These are phyloP conservation scores for Emys orbicularis DNA, from an alignment of 2,797 vertebrate genomes.

Conservation along the genomic window DNA sequence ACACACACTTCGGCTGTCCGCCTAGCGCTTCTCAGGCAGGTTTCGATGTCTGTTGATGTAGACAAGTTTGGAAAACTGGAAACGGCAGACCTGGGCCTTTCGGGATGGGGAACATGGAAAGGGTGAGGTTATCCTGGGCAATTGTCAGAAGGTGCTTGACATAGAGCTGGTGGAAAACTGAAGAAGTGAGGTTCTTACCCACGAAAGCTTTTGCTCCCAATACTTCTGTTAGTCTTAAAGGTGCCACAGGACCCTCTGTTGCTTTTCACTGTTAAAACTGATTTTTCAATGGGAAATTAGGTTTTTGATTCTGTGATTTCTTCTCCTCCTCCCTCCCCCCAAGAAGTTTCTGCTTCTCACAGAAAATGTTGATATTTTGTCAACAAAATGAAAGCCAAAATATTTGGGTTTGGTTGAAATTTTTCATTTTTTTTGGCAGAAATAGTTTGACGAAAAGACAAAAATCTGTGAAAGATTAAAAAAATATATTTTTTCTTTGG, in stretches of 20 bases:
- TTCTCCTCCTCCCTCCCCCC: no score
- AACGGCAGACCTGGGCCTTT: no score
- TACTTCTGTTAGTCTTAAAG: no score
- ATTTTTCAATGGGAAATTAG: neutral
- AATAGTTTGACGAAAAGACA: neutral
- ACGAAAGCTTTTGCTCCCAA: no score
- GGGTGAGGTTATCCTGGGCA: neutral
- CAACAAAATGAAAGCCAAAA: neutral
- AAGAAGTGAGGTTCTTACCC: no score
- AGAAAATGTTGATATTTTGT: slow-evolving; percentile 25
- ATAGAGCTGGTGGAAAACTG: neutral
- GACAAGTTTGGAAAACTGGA: fast-evolving
- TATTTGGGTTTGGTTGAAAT: neutral
- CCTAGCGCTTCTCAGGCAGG: neutral
- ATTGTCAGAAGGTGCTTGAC: neutral
- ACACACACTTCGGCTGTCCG: fast-evolving
- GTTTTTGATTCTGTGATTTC: neutral
- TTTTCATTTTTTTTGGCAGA: slow-evolving; percentile 21
- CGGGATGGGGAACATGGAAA: neutral
- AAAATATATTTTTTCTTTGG: neutral
- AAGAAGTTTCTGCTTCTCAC: neutral
- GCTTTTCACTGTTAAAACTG: neutral
- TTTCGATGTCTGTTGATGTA: neutral
- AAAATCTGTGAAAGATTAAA: neutral
- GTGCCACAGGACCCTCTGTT: no score